These are phyloP conservation scores for Syngnathus acus DNA, from an alignment of 2,797 vertebrate genomes.

Conservation along the genomic window DNA sequence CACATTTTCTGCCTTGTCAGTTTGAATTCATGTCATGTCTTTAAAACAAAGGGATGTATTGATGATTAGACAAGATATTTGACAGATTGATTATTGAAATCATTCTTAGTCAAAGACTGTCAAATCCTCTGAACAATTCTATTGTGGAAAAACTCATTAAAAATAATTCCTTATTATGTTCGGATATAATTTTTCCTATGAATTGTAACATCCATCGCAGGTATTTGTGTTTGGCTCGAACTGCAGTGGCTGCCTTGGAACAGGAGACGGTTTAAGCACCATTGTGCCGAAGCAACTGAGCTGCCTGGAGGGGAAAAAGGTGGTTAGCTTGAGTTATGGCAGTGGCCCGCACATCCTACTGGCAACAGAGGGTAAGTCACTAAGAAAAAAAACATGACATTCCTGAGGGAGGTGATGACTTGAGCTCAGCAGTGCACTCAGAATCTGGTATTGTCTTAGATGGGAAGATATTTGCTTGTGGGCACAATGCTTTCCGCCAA, in stretches of 20 bases:
- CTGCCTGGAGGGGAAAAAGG: conserved; percentile 85
- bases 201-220: conserved; percentile 47
- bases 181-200: too few species aligned
- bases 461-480: conserved; percentile 91
- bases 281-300: conserved; percentile 90
- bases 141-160: too few species aligned
- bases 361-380: conserved; percentile 80
- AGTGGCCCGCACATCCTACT: conserved; percentile 90
- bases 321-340: conserved; percentile 86
- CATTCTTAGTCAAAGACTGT: too few species aligned
- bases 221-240: conserved; percentile 91
- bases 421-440: not conserved
- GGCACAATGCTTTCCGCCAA: conserved; percentile 94
- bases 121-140: too few species aligned
- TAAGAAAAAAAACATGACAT: too few species aligned
- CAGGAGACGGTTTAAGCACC: conserved; percentile 88
- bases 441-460: conserved; percentile 57
- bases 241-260: conserved; percentile 92
- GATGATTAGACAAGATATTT: too few species aligned
- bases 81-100: too few species aligned
- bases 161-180: too few species aligned
- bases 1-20: too few species aligned
- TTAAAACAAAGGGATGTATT: too few species aligned
- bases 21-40: too few species aligned
- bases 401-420: not conserved